phyloP scores from a whole-genome alignment of 37 sponge, comb jelly and placozoan genomes.

The Petrosia ficiformis region DNA sequence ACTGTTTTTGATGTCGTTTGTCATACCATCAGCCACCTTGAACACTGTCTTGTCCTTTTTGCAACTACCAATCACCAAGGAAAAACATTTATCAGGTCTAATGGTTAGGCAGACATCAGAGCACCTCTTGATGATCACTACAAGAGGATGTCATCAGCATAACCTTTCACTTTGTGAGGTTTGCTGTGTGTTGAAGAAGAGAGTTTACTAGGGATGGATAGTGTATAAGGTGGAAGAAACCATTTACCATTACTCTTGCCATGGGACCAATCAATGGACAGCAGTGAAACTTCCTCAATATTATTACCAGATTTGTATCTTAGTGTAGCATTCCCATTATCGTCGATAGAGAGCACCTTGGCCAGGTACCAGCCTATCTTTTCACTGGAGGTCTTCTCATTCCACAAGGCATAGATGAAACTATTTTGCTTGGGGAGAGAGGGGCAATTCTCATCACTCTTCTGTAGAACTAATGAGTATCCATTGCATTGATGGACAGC shows the following conservation, averaged over 20 bases:
- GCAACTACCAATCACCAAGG: background rate
- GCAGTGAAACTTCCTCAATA: background rate
- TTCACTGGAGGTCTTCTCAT: constrained; percentile 13
- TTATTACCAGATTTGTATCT: background rate
- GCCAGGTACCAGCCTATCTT: constrained; percentile 17
- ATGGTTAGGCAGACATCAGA: constrained; percentile 1
- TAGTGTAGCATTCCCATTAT: background rate
- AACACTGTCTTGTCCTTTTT: background rate
- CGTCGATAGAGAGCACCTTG: background rate
- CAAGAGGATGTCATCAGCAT: constrained; percentile 45
- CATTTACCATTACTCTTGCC: background rate
- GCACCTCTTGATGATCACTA: too few relatives aligned
- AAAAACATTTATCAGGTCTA: constrained; percentile 21
- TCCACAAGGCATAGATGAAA: constrained; percentile 7
- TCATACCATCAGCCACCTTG: background rate
- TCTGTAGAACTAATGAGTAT: background rate
- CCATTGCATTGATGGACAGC: background rate
- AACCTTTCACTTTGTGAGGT: constrained; percentile 24
- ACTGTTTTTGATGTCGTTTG: background rate
- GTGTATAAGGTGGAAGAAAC: constrained; percentile 1
- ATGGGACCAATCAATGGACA: background rate
- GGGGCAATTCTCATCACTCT: background rate
- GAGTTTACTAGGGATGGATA: background rate
- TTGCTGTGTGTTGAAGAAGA: background rate
- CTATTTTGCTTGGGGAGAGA: background rate